phyloP scores from a whole-genome alignment of 1,140 invertebrate species.

The Drosophila trapezifrons region DNA sequence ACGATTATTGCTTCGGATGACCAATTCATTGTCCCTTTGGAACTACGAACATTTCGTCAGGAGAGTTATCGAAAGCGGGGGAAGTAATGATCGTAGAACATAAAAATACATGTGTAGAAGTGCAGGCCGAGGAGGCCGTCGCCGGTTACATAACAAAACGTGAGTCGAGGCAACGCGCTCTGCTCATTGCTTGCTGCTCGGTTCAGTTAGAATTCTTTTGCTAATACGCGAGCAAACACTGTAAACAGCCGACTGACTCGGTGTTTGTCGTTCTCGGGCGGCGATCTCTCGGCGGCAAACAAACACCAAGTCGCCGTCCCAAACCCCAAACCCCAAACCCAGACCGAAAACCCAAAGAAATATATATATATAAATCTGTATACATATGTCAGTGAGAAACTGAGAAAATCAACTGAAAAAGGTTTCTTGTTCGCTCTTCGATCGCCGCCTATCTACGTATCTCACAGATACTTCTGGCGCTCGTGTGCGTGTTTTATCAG shows the following conservation, averaged over 20 bases:
- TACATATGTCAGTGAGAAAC: slow-evolving; percentile 13
- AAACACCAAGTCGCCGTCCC: slow-evolving; percentile 17
- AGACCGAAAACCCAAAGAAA: too few species aligned
- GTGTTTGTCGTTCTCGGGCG: slow-evolving; percentile 35
- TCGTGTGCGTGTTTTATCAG: slow-evolving; percentile 31
- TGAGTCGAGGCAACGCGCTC: slow-evolving; percentile 22
- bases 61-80: slow-evolving; percentile 29
- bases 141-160: slow-evolving; percentile 51
- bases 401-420: slow-evolving; percentile 38
- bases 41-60: slow-evolving; percentile 35
- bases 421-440: slow-evolving; percentile 24
- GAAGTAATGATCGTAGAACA: slow-evolving; percentile 10
- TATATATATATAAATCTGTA: too few species aligned
- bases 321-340: slow-evolving; percentile 7
- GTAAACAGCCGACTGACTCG: slow-evolving; percentile 50
- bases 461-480: slow-evolving; percentile 47
- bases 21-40: slow-evolving; percentile 12
- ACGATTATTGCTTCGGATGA: slow-evolving; percentile 3
- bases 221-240: slow-evolving; percentile 59
- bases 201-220: slow-evolving; percentile 53
- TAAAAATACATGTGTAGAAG: background rate
- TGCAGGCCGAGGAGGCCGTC: slow-evolving; percentile 11
- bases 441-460: slow-evolving; percentile 33
- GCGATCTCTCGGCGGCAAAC: slow-evolving; percentile 47
- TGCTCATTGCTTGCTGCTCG: slow-evolving; percentile 1